Base-by-base conservation (phyloP, 2,888 invertebrate species). In the Cheilosia urbana region DNA sequence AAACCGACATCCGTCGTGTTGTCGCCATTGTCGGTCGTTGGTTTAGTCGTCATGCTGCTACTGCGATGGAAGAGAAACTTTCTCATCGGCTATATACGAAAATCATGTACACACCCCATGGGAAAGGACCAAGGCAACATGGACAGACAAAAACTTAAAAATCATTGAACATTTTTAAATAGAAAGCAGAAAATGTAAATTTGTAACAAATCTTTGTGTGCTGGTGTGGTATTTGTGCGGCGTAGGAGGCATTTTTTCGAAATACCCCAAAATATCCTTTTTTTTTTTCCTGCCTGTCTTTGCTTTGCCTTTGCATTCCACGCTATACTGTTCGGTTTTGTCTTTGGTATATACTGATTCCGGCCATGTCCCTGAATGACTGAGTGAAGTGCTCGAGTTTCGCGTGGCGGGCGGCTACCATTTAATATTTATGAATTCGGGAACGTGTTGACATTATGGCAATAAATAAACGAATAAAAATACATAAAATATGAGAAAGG, bases 381-480 rank as follows among this genome's bases (percentile, higher is more conserved):
- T 37, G 37, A 37, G 34, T 49, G 55, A 42, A 77, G 60, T 40
- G 40, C 47, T 19, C 19, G 7, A 24, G 34, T 11, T 58, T 30
- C 34, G n/a, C 37, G 40, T 40, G 34, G 71, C 65, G 58, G n/a
- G 17, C 11, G 62, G 13, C 1, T 71, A 66, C 45, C 49, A 42
- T 75, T 84, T 76, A 79, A 84, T 84, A 84, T 84, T 84, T 84
- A 84, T 84, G 80, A 84, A 79, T 63, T 75, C 69, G 57, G 72
- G 75, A 58, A 84, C 75, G 75, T 84, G 79, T 79, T 80, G 80
- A 79, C 80, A 84, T 69, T 76, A 84, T 66, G 60, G 80, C 75
- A 75, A 75, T 84, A 84, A 71, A 79, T 71, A 84, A 17, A 75
- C 60, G 63, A 63, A 71, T 15, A 49, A 80, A 79, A 75, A 80